Conservation (phyloP, 1,140 invertebrate species). For the Drosophila pachea region DNA sequence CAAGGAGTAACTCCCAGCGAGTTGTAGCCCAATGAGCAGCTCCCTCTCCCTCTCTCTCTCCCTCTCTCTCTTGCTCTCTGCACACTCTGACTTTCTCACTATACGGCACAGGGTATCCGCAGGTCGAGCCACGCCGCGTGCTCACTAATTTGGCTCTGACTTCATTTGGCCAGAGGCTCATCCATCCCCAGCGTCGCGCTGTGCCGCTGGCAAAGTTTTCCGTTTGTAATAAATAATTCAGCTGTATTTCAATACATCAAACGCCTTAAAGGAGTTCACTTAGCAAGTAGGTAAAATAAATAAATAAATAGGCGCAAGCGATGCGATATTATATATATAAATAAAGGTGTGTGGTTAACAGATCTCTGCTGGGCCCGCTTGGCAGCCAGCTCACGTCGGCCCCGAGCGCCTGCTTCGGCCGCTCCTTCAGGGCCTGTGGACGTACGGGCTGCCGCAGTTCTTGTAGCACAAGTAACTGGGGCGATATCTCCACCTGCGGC, state of each 20-base stretch:
- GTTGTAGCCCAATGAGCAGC: too few relatives aligned
- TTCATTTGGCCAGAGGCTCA: too few relatives aligned
- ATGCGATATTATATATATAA: conserved; percentile 38
- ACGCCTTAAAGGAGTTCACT: conserved; percentile 59
- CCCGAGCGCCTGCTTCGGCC: background rate
- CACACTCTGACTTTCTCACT: too few relatives aligned
- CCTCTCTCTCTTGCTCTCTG: too few relatives aligned
- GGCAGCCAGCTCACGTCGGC: conserved; percentile 11
- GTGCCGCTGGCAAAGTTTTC: conserved; percentile 21
- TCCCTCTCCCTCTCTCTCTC: too few relatives aligned
- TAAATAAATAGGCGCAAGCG: conserved; percentile 46
- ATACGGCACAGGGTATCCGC: too few relatives aligned
- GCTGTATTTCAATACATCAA: conserved; percentile 46
- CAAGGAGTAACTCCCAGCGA: too few relatives aligned
- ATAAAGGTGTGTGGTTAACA: conserved; percentile 14
- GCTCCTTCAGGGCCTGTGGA: conserved; percentile 50
- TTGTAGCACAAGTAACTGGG: conserved; percentile 65
- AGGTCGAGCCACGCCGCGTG: too few relatives aligned
- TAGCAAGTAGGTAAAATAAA: conserved; percentile 62
- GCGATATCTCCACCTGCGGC: conserved; percentile 59
- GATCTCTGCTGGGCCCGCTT: background rate
- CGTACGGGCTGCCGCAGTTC: conserved; percentile 52
- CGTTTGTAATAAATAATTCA: conserved; percentile 49
- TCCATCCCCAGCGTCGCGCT: background rate
- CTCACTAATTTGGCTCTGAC: too few relatives aligned